Evolutionary conservation across 2,888 invertebrate species (phyloP), one percentile per base, ranked within the genome.

Genomic region (Amiota minor): DNA sequence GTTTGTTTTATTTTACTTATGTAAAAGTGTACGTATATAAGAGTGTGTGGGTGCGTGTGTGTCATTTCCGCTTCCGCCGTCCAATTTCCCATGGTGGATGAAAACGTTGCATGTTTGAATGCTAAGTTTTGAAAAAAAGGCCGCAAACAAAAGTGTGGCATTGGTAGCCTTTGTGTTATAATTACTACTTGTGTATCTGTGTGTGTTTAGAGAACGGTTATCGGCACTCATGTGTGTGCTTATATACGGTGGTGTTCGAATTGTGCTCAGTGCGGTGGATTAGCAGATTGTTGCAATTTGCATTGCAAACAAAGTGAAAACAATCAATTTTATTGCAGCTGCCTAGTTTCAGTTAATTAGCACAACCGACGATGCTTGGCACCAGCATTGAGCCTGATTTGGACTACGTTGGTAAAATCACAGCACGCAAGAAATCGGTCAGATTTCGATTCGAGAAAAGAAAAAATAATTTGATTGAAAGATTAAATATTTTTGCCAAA

Each of bases 261-360:
- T 6, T 67, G 67, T 50, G 67, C 20, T 35, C 35, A 4, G 18
- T 49, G 67, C n/a, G 67, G 23, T 53, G 67, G 53, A 68, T 68
- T 68, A 68, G 67, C 53, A 68, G 67, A 68, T 68, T 68, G 67
- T 68, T 68, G 83, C 85, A 76, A 85, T 83, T 83, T 83, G 83
- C 82, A 81, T 83, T 86, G 86, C 84, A 85, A 85, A 83, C 86
- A 83, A 83, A 83, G 86, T 85, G 86, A 83, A 86, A 83, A 83
- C 83, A 83, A 83, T 83, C 83, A 86, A 85, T 83, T 83, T 86
- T 83, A 83, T 86, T 83, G 83, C 79, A 79, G 84, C 85, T 83
- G 53, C 53, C 35, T 10, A 83, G 86, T 86, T 85, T 85, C 83
- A 83, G 83, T 83, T 83, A 83, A 83, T 83, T 83, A 83, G 86